Evolutionary conservation across 37 sponge, comb jelly and placozoan genomes (phyloP).

Genomic region (Crambe crambe): DNA sequence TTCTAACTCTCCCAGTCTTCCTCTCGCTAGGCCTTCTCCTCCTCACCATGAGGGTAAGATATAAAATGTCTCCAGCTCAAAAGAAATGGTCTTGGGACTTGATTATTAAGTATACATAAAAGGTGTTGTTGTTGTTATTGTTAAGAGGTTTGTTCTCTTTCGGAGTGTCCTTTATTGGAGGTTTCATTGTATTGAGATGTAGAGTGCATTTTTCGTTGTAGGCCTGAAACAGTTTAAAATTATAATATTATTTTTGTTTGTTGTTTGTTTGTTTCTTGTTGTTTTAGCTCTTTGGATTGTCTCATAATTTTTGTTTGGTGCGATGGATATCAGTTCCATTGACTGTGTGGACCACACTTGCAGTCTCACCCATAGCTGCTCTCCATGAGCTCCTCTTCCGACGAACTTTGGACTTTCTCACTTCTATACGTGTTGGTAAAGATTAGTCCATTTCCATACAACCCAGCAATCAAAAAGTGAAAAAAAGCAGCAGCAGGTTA

Average conservation of each 20-base stretch:
- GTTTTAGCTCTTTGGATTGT: slow-evolving; percentile 36
- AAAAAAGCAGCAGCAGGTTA: too few relatives aligned
- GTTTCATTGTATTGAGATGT: too few relatives aligned
- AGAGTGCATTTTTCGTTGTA: too few relatives aligned
- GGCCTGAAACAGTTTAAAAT: too few relatives aligned
- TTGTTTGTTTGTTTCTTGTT: background rate
- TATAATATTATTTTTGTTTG: background rate
- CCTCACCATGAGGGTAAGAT: slow-evolving; percentile 25
- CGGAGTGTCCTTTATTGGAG: too few relatives aligned
- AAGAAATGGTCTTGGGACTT: too few relatives aligned
- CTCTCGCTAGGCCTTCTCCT: slow-evolving; percentile 15
- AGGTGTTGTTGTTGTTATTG: too few relatives aligned
- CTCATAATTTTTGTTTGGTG: slow-evolving; percentile 3
- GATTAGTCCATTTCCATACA: too few relatives aligned
- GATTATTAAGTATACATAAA: too few relatives aligned
- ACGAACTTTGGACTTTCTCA: slow-evolving; percentile 1
- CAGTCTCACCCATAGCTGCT: slow-evolving; percentile 23
- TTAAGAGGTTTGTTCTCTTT: too few relatives aligned
- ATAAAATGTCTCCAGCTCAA: background rate
- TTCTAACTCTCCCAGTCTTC: slow-evolving; percentile 9
- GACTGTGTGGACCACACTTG: background rate
- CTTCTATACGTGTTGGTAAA: background rate
- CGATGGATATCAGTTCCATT: slow-evolving; percentile 15
- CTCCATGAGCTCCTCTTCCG: slow-evolving; percentile 3
- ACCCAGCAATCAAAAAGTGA: too few relatives aligned